Evolutionary conservation across 2,113 vertebrate species (phyloP), one percentile per base, ranked within the genome.

Genomic region (Sebastes schlegelii): DNA sequence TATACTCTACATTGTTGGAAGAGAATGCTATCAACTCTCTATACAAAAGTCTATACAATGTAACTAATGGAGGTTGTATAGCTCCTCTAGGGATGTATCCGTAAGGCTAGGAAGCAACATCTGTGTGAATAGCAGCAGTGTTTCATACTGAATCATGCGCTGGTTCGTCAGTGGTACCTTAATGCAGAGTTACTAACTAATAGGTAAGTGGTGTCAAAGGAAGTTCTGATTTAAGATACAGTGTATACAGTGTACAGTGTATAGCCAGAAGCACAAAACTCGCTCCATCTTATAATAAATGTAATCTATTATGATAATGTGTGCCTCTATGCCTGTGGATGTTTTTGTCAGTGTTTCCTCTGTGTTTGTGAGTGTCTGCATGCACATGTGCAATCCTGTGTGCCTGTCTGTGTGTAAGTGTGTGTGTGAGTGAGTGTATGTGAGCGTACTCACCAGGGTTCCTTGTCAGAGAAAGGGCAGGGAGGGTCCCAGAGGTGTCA

Each of bases 391-490:
- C 21, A 19, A 58, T 17, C n/a, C n/a, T 19, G 19, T 21, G 42
- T 42, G 54, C 16, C 4, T 64, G 40, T 40, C 23, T 60, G 4
- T 42, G 62, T 79, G 51, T 42, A 49, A 34, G 55, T 51, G 58
- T 66, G 46, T 16, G 51, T 12, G 34, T 51, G 58, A 62, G 46
- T 16, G 51, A 8, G 34, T 54, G 76, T 45, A 45, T 78, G 71
- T 26, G 40, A 12, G 61, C 40, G 60, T 65, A 57, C 74, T 83
- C 67, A 82, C 60, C 68, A 69, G 77, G 80, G 77, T 79, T 82
- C 66, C 83, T 79, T 87, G 89, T 88, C 86, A 92, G 63, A 75
- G 48, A 90, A 91, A 90, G 89, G 84, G 78, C 89, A 90, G 12
- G 11, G 62, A 77, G 78, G 84, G 48, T 80, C 74, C 54, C 72